Conservation (phyloP, 2,797 vertebrate species). For the Pipistrellus nathusii region DNA sequence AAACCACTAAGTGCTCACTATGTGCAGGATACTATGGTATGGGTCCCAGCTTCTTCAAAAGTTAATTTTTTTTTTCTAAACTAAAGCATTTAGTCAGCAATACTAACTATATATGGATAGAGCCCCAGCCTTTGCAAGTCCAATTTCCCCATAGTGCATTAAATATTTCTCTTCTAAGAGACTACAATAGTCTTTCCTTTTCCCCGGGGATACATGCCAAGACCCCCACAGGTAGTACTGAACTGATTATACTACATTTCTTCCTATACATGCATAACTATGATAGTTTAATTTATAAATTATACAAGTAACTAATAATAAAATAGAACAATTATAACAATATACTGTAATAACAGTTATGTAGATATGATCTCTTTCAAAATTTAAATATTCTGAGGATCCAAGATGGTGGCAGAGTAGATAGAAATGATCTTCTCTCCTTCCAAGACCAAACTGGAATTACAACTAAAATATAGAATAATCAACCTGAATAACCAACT, state of each 20-base stretch:
- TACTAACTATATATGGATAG: neutral
- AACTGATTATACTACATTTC: neutral
- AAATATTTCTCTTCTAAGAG: slow-evolving; percentile 41
- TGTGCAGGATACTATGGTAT: neutral
- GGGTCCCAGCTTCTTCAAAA: neutral
- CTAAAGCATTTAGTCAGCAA: slow-evolving; percentile 34
- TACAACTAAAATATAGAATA: neutral
- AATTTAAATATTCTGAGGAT: neutral
- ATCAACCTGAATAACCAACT: neutral
- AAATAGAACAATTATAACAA: neutral
- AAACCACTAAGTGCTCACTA: slow-evolving; percentile 14
- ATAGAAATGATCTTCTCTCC: neutral
- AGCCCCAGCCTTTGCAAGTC: neutral
- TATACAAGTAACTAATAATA: neutral
- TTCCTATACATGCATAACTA: neutral
- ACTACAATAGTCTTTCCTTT: neutral
- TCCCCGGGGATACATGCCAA: neutral
- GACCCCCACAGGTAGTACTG: neutral
- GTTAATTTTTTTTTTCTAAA: slow-evolving; percentile 8
- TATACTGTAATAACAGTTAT: neutral
- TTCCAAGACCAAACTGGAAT: neutral
- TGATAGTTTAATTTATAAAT: neutral
- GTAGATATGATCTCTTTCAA: neutral
- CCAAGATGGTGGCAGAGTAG: neutral
- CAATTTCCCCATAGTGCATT: neutral